Conservation (phyloP, 1,140 invertebrate species). For the Neodiprion lecontei region DNA sequence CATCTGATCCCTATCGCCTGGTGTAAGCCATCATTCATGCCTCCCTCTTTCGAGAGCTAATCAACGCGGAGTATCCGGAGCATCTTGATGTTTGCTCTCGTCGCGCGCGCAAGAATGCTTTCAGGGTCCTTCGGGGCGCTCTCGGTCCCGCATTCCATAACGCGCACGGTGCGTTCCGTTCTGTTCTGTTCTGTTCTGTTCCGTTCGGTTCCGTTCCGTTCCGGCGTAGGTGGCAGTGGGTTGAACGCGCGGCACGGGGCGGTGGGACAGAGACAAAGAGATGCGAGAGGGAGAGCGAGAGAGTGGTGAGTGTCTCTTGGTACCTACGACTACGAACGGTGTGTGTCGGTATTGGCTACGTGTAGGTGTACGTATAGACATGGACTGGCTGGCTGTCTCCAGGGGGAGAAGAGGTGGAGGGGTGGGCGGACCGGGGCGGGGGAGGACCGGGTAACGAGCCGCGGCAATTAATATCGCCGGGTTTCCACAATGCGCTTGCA, state of each 20-base stretch:
- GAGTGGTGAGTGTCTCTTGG: no score
- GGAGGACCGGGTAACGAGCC: conserved; percentile 56
- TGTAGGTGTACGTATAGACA: neutral
- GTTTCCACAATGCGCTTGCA: conserved; percentile 64
- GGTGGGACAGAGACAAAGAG: no score
- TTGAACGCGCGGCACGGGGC: no score
- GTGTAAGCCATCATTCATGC: no score
- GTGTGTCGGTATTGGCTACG: neutral
- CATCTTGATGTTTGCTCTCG: conserved; percentile 50
- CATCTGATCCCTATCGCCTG: no score
- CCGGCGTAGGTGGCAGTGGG: neutral
- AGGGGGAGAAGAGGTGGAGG: conserved; percentile 3
- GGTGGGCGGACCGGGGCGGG: conserved; percentile 14
- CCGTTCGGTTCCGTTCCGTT: neutral
- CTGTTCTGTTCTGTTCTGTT: neutral
- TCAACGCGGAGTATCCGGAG: conserved; percentile 34
- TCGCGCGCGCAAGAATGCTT: conserved; percentile 35
- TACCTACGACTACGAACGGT: neutral
- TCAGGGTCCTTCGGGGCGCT: conserved; percentile 4
- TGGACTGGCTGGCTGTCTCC: neutral
- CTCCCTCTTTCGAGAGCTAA: conserved; percentile 27
- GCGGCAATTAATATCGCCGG: conserved; percentile 62
- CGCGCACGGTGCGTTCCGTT: neutral
- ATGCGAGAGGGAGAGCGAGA: no score
- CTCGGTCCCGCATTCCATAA: neutral